phyloP scores from a whole-genome alignment of 2,888 invertebrate species.

The Aspidiotus destructor region DNA sequence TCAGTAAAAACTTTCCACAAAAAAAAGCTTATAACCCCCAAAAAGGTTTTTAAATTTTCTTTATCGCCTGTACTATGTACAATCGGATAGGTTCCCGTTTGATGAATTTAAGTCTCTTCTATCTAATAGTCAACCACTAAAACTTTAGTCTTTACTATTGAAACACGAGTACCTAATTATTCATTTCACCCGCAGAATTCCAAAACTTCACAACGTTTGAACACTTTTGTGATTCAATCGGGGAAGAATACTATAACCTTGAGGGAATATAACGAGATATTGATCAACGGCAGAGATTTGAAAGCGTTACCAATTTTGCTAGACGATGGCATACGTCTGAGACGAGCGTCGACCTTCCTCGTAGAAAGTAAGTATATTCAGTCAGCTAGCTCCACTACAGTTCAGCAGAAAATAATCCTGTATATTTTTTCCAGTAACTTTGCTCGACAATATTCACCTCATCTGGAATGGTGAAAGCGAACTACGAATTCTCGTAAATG shows the following conservation, averaged over 20 bases:
- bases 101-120: too few relatives aligned
- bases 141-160: too few relatives aligned
- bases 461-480: conserved; percentile 86
- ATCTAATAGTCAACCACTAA: too few relatives aligned
- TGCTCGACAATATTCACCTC: conserved; percentile 64
- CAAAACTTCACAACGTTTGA: conserved; percentile 66
- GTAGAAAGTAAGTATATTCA: conserved; percentile 47
- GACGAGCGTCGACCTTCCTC: conserved; percentile 68
- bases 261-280: conserved; percentile 41
- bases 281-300: conserved; percentile 61
- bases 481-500: conserved; percentile 70
- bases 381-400: conserved; percentile 34
- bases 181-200: conserved; percentile 39
- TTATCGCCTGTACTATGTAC: too few relatives aligned
- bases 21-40: too few relatives aligned
- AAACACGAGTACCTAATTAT: too few relatives aligned
- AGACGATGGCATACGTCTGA: conserved; percentile 48
- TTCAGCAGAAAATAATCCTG: too few relatives aligned
- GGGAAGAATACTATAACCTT: conserved; percentile 53
- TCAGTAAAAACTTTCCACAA: too few relatives aligned
- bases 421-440: conserved; percentile 49
- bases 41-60: too few relatives aligned
- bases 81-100: too few relatives aligned
- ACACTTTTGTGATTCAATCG: conserved; percentile 58
- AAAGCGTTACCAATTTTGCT: conserved; percentile 40